Conservation (phyloP, 2,797 vertebrate species). For the Periparus ater region DNA sequence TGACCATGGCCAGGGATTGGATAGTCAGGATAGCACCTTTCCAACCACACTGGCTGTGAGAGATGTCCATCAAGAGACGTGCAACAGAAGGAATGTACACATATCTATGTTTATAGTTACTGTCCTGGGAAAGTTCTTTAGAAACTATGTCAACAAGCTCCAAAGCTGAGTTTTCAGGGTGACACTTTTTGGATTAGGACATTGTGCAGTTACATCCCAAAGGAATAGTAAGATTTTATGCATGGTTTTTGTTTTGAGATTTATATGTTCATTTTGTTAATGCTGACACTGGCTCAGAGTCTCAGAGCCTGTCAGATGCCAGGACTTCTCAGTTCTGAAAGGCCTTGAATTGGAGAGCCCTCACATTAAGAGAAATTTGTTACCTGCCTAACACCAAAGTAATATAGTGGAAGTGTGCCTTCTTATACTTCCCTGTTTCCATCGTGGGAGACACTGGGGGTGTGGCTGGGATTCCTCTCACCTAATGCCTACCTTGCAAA, state of each 20-base stretch:
- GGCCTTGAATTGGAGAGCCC: neutral
- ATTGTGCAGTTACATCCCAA: neutral
- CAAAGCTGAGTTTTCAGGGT: too few relatives aligned
- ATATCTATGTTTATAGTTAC: too few relatives aligned
- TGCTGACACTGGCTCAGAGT: rapidly evolving
- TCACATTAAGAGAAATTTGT: neutral
- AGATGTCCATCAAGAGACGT: too few relatives aligned
- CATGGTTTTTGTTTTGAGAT: neutral
- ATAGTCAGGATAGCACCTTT: too few relatives aligned
- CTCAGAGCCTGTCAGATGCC: neutral
- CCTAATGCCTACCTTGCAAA: neutral
- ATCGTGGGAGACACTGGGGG: rapidly evolving
- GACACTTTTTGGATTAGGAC: neutral
- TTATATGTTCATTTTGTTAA: neutral
- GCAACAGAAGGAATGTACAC: too few relatives aligned
- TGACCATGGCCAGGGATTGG: too few relatives aligned
- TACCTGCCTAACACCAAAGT: neutral
- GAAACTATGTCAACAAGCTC: too few relatives aligned
- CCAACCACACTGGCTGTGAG: too few relatives aligned
- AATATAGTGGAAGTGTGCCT: neutral
- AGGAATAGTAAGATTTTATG: neutral
- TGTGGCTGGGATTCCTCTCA: neutral
- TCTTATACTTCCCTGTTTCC: neutral
- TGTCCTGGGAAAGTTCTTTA: too few relatives aligned
- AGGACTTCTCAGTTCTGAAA: neutral